Percentiles rank a stretch among this genome's conserved stretches.
These are phyloP conservation scores for Camponotus fellah DNA, from an alignment of 2,888 invertebrate genomes.

Conservation along the genomic window DNA sequence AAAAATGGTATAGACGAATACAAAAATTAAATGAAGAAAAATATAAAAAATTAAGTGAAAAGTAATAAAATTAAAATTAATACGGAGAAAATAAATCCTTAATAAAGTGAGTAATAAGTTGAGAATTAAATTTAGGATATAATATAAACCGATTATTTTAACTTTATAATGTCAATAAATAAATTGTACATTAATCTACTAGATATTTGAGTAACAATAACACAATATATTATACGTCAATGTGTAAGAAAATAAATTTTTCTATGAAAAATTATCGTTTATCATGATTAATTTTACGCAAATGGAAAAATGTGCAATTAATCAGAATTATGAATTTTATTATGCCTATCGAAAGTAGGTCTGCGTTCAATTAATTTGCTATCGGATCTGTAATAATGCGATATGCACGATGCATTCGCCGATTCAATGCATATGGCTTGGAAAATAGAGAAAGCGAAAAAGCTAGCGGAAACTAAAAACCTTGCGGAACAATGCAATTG, in stretches of 20 bases:
- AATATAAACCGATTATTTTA: neutral
- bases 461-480: no score
- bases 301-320: neutral
- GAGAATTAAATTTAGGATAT: neutral
- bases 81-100: neutral
- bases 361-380: neutral
- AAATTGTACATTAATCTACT: neutral
- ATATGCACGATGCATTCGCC: neutral
- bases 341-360: neutral
- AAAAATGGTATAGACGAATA: neutral
- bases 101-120: neutral
- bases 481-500: neutral
- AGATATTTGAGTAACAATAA: neutral
- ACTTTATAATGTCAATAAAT: neutral
- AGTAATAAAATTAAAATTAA: neutral
- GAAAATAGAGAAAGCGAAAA: slow-evolving; percentile 2
- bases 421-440: no score
- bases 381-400: neutral
- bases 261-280: neutral
- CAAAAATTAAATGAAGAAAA: neutral
- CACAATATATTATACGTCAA: neutral
- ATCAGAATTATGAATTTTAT: neutral
- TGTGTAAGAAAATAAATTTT: neutral
- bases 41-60: neutral
- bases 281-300: neutral